Conservation (phyloP, 2,888 invertebrate genomes). For the Antheraea assamensis region DNA sequence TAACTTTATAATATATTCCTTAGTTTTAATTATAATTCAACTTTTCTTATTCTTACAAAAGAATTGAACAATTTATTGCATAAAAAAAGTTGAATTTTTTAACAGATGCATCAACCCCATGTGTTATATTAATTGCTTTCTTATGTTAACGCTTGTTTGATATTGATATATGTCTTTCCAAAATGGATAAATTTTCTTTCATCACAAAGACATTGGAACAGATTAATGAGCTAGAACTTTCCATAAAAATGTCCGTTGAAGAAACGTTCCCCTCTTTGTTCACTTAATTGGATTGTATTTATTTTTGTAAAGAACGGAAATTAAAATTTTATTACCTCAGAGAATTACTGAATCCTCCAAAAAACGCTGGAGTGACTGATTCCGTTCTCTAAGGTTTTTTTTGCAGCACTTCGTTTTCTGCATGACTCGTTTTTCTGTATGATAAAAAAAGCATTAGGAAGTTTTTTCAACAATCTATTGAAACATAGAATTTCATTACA, state of each 20-base stretch:
- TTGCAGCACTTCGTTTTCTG: conserved; percentile 11
- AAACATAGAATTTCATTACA: not conserved
- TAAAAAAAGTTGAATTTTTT: not conserved
- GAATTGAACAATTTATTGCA: not conserved
- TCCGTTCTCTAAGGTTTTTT: not conserved
- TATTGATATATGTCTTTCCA: not conserved
- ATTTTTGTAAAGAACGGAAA: conserved; percentile 12
- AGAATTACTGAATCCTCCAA: conserved; percentile 6
- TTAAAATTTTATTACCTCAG: conserved; percentile 11
- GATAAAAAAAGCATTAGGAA: not conserved
- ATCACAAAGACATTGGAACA: conserved; percentile 27
- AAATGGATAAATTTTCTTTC: not conserved
- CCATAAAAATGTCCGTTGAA: conserved; percentile 32
- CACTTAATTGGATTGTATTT: conserved; percentile 13
- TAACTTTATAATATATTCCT: too few relatives aligned
- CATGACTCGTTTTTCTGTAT: not conserved
- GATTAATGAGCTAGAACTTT: conserved; percentile 42
- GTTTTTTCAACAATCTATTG: not conserved
- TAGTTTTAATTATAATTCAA: too few relatives aligned
- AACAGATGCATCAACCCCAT: not conserved
- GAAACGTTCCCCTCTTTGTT: conserved; percentile 24
- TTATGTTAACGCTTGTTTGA: not conserved
- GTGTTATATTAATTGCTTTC: not conserved
- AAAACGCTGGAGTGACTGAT: not conserved
- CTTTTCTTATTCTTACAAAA: not conserved